Evolutionary conservation across 2,888 invertebrate genomes (phyloP), one percentile per base, ranked within the genome.

Genomic region (Bellardia pandia): DNA sequence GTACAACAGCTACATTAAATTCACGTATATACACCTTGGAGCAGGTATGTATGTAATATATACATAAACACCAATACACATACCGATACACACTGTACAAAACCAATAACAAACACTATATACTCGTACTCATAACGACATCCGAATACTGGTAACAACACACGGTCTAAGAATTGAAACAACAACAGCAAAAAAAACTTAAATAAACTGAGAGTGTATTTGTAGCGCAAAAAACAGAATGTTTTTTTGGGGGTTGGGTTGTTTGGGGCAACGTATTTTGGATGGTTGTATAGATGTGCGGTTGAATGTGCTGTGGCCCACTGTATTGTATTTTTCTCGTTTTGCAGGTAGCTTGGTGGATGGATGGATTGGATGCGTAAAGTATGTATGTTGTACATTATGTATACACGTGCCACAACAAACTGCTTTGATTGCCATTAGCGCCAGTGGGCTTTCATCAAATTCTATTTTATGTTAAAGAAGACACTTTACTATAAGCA

Each of bases 331-430:
- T 56, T 82, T 82, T 81, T 78, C 77, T 74, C 58, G 75, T 62
- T 85, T 91, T 91, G 92, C 93, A 93, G 93, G 93, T 93, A 93
- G 93, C 93, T 93, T 93, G 93, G 93, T 93, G 92, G 93, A 51
- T 76, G 53, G 37, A 33, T 71, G 53, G 76, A 23, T 62, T 77
- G 76, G 30, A 93, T 92, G 92, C 92, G 91, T 92, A 91, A 91
- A 92, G 91, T 92, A 92, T 78, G 86, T 75, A 71, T 72, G 48
- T 69, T 74, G 85, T 87, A 82, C 85, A 92, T 92, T 91, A 92
- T 92, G 88, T 92, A 91, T 89, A 90, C 89, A 89, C 89, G 89
- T 89, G 88, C 84, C 87, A 88, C 89, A 89, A 78, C 69, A 81
- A 86, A 82, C 77, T 80, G 69, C 85, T 85, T 77, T 76, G 85